Conservation (phyloP, 2,888 invertebrate species). For the Eristalis pertinax region DNA sequence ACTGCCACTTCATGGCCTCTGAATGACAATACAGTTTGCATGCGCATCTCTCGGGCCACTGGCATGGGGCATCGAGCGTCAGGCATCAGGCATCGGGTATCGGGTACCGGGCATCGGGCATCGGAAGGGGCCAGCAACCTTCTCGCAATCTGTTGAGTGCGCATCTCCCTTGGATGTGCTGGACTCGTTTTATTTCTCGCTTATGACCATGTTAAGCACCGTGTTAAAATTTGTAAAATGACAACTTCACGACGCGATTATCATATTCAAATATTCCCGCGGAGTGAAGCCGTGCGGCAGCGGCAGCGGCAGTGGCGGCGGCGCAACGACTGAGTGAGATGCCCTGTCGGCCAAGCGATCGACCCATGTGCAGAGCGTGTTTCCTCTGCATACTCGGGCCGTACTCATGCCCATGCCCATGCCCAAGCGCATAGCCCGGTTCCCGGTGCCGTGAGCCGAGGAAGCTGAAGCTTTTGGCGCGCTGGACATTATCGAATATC, state of each 20-base stretch:
- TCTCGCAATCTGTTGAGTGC: constrained; percentile 44
- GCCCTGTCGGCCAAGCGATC: constrained; percentile 30
- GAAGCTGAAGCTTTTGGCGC: constrained; percentile 58
- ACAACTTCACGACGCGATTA: constrained; percentile 76
- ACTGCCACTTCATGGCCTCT: constrained; percentile 70
- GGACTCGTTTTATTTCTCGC: constrained; percentile 71
- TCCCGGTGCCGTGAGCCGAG: constrained; percentile 8
- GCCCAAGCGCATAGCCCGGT: background rate
- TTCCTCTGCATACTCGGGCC: constrained; percentile 48
- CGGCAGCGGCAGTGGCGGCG: background rate
- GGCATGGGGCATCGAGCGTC: constrained; percentile 29
- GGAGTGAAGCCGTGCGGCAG: constrained; percentile 49
- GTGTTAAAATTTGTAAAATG: constrained; percentile 76
- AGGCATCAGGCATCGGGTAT: constrained; percentile 1
- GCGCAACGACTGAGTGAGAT: constrained; percentile 10
- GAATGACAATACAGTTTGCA: constrained; percentile 58
- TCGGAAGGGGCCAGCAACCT: constrained; percentile 41
- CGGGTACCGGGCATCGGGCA: constrained; percentile 6
- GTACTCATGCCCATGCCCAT: constrained; percentile 18
- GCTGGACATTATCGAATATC: constrained; percentile 72
- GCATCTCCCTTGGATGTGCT: constrained; percentile 56
- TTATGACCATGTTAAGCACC: constrained; percentile 74
- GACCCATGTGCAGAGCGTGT: constrained; percentile 51
- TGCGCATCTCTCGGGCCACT: constrained; percentile 32
- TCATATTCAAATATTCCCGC: constrained; percentile 74